Evolutionary conservation across 2,113 vertebrate genomes (phyloP), one percentile per base, ranked within the genome.

Genomic region (Sebastes schlegelii): DNA sequence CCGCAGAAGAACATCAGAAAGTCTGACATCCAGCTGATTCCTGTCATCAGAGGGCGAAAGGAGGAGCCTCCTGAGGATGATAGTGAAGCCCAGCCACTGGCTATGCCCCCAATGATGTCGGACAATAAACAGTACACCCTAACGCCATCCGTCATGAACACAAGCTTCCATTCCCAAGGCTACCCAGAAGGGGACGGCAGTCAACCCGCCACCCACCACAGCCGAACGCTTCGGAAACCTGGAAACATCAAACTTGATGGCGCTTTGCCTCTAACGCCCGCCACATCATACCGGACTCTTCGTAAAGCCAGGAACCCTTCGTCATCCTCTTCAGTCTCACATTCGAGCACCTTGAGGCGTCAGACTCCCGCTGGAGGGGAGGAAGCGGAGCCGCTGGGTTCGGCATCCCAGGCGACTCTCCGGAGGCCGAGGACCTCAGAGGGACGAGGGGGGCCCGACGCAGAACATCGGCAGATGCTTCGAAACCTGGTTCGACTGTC

Each of bases 1-100:
- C 98, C 98, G 0, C 97, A 96, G 90, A 96, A 97, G 63, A 97
- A 97, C 82, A 99, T 99, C 78, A 96, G 95, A 77, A 99, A 99
- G 91, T 90, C 97, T 0, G 98, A 99, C 60, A 99, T 99, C 79
- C 96, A 97, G 89, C 93, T 99, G 0, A 94, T 99, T 13, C 97
- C 97, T 0, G 94, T 97, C 78, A 94, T 98, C 49, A 93, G 96
- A 61, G 95, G 95, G 16, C 92, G 95, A 23, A 93, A 80, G 17
- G 94, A 94, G 1, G 95, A 95, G 6, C 73, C 87, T 6, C 21
- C 66, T 0, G 92, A 94, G 6, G 87, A 86, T 0, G 93, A 94
- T 5, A 68, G 68, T 0, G 95, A 95, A 68, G 57, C 69, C 69
- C 86, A 73, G 74, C 91, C 89, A 1, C 54, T 89, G 4, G 84